These are phyloP conservation scores for Phyllotreta striolata DNA, from an alignment of 2,888 invertebrate species.

Conservation along the genomic window DNA sequence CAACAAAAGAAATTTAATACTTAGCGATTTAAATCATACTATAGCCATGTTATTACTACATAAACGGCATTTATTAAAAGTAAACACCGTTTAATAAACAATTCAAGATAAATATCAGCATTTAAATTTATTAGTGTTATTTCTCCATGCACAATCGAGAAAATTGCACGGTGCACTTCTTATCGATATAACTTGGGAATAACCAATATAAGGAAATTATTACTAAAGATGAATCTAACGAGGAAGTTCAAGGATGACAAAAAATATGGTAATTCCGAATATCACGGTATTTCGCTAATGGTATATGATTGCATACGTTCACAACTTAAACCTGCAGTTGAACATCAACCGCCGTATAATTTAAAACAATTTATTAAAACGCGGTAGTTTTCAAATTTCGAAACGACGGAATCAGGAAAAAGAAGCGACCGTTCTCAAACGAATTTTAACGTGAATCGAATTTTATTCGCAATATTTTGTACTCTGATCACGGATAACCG, in stretches of 20 bases:
- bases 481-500: constrained; percentile 6
- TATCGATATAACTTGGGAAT: constrained; percentile 18
- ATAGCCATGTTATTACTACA: constrained; percentile 1
- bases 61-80: constrained; percentile 27
- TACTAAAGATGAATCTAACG: constrained; percentile 19
- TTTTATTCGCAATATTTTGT: neutral
- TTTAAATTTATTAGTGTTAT: constrained; percentile 34
- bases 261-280: too few relatives aligned
- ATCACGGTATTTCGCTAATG: too few relatives aligned
- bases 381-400: too few relatives aligned
- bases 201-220: constrained; percentile 18
- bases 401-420: too few relatives aligned
- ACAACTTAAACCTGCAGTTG: too few relatives aligned
- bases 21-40: constrained; percentile 16
- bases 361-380: too few relatives aligned
- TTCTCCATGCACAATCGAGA: constrained; percentile 30
- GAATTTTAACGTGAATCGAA: too few relatives aligned
- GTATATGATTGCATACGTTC: too few relatives aligned
- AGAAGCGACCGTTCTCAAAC: too few relatives aligned
- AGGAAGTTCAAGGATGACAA: constrained; percentile 15
- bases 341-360: too few relatives aligned
- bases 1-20: too few relatives aligned
- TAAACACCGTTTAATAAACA: constrained; percentile 34
- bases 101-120: constrained; percentile 35
- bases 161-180: constrained; percentile 30